Percentiles rank a stretch among this genome's conserved stretches.
Evolutionary conservation across 2,797 vertebrate genomes (phyloP).

Genomic region (Pempheris klunzingeri): DNA sequence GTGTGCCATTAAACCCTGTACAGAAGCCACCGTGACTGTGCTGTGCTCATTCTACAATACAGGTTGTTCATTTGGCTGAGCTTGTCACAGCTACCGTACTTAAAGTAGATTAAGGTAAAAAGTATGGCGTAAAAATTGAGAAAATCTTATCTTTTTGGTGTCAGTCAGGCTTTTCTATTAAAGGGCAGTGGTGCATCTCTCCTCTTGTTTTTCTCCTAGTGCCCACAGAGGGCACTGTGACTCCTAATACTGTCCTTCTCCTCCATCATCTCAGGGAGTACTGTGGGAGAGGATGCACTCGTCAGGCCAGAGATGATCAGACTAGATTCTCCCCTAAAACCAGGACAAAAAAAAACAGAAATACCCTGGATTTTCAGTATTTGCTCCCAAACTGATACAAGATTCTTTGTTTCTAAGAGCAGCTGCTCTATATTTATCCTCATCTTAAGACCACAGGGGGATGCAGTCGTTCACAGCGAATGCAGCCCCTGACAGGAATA

Average conservation of each 20-base stretch:
- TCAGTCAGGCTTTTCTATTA: background rate
- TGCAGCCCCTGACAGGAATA: constrained; percentile 32
- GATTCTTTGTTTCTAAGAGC: constrained; percentile 24
- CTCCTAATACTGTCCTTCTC: constrained; percentile 60
- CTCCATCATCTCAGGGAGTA: constrained; percentile 47
- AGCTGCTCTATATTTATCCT: constrained; percentile 48
- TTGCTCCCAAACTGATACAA: constrained; percentile 31
- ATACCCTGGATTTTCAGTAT: constrained; percentile 16
- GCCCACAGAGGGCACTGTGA: constrained; percentile 81
- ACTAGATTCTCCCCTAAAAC: constrained; percentile 27
- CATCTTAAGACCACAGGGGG: constrained; percentile 23
- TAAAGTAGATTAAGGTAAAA: background rate
- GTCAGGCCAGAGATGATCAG: constrained; percentile 36
- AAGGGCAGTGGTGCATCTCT: background rate
- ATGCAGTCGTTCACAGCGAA: constrained; percentile 22
- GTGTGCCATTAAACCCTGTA: constrained; percentile 82
- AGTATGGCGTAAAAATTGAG: background rate
- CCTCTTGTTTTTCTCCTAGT: constrained; percentile 33
- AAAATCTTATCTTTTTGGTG: background rate
- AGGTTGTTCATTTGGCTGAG: background rate
- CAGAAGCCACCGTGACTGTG: constrained; percentile 40
- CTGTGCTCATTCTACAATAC: constrained; percentile 32
- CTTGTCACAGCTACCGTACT: constrained; percentile 6
- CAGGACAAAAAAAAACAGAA: constrained; percentile 31
- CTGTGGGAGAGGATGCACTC: constrained; percentile 39